Evolutionary conservation across 2,113 vertebrate genomes (phyloP).

Genomic region (Leptocoma aspasia): DNA sequence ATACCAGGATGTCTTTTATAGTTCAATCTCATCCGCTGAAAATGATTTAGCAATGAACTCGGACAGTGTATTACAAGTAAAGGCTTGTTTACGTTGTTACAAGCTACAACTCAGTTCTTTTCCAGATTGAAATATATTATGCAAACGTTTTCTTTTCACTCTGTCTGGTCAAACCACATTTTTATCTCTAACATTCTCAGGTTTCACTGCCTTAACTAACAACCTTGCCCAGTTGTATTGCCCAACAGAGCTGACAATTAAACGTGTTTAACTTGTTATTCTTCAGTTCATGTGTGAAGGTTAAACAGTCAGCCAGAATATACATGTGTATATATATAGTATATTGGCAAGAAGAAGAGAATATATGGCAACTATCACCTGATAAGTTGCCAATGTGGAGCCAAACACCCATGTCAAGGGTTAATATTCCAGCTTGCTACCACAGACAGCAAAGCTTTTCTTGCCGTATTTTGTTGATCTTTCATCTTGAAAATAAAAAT

Average conservation of each 20-base stretch:
- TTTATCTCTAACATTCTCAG: not conserved
- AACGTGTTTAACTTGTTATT: not conserved
- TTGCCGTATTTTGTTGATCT: not conserved
- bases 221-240: constrained; percentile 22
- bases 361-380: not conserved
- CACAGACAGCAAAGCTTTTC: not conserved
- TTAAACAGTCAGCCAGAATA: not conserved
- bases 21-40: not conserved
- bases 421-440: not conserved
- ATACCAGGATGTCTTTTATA: not conserved
- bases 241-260: not conserved
- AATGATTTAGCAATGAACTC: not conserved
- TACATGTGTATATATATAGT: not conserved
- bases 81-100: not conserved
- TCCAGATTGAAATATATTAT: not conserved
- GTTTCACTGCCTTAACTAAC: not conserved
- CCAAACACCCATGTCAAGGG: not conserved
- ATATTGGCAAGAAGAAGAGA: not conserved
- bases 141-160: not conserved
- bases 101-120: not conserved
- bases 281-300: not conserved
- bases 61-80: not conserved
- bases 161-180: not conserved
- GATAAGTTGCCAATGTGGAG: not conserved
- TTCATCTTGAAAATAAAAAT: not conserved